Base-by-base conservation (phyloP, 2,797 vertebrate species). In the Gobio occitaniae region DNA sequence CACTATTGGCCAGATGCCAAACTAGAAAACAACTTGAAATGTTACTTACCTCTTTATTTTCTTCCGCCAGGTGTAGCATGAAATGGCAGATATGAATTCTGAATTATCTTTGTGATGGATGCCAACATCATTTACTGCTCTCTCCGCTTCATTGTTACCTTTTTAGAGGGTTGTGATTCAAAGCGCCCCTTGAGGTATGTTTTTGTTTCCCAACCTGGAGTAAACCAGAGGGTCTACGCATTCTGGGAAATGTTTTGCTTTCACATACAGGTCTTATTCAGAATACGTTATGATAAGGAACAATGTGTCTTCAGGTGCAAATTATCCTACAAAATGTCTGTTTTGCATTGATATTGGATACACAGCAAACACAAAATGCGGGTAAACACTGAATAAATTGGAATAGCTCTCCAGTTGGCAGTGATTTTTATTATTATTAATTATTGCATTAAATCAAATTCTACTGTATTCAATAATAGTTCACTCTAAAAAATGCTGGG, bases 91-190 rank as follows among this genome's bases (percentile, higher is more conserved):
- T 84, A 84, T 63, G 66, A 72, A 63, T 71, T 79, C 54, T 21
- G 19, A 84, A 59, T 71, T 17, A 21, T 50, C 38, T 41, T 69
- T 61, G 29, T 70, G 54, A 78, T 72, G 19, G 41, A 79, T 61
- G 76, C 76, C 83, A 84, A 72, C 83, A 52, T 79, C 13, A 25
- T 84, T 79, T 61, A 72, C 76, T 50, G 38, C 29, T 36, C 38
- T 36, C 61, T 48, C 41, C 3, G 25, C 32, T 16, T 44, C 68
- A 82, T 78, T 84, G 83, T 78, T 70, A 21, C 11, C n/a, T 84
- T 2, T 50, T 70, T 1, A 48, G 41, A 71, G 68, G 66, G 25
- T 48, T 72, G 76, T 50, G 19, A 71, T 84, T 84, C 25, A 72
- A 63, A 10, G 47, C 2, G 13, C 44, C 76, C 56, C 83, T 72